phyloP scores from a whole-genome alignment of 2,888 invertebrate genomes.

The Lochmaea capreae region DNA sequence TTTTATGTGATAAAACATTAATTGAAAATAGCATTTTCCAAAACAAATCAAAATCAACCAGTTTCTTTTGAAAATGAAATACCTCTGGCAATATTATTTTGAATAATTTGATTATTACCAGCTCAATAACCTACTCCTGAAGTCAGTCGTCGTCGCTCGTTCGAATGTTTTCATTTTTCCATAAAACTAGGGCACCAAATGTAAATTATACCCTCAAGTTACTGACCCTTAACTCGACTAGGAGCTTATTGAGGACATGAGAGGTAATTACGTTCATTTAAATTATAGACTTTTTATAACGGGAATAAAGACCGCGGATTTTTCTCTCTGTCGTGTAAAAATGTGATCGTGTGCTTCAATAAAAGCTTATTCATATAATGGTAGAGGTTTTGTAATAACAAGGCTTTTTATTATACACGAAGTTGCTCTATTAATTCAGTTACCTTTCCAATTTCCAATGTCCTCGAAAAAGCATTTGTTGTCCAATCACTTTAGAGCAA shows the following conservation, averaged over 20 bases:
- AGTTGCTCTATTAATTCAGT: background rate
- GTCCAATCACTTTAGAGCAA: too few species aligned
- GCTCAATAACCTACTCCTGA: too few species aligned
- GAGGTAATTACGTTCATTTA: slow-evolving; percentile 21
- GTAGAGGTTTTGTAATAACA: background rate
- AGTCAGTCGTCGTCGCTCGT: background rate
- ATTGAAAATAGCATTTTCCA: too few species aligned
- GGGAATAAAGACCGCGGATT: background rate
- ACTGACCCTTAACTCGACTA: slow-evolving; percentile 13
- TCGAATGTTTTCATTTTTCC: slow-evolving; percentile 4
- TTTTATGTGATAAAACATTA: too few species aligned
- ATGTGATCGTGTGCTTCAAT: background rate
- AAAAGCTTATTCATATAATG: background rate
- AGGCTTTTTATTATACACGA: background rate
- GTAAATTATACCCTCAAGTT: slow-evolving; percentile 25
- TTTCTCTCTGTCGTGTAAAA: background rate
- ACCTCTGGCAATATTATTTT: too few species aligned
- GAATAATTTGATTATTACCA: too few species aligned
- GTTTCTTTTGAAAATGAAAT: too few species aligned
- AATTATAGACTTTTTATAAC: slow-evolving; percentile 21
- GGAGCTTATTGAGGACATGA: slow-evolving; percentile 14
- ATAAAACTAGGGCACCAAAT: slow-evolving; percentile 23
- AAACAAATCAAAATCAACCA: too few species aligned
- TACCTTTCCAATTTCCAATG: too few species aligned
- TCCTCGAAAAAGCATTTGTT: too few species aligned